phyloP scores from a whole-genome alignment of 2,888 invertebrate genomes.

The Sarcophaga carnaria region DNA sequence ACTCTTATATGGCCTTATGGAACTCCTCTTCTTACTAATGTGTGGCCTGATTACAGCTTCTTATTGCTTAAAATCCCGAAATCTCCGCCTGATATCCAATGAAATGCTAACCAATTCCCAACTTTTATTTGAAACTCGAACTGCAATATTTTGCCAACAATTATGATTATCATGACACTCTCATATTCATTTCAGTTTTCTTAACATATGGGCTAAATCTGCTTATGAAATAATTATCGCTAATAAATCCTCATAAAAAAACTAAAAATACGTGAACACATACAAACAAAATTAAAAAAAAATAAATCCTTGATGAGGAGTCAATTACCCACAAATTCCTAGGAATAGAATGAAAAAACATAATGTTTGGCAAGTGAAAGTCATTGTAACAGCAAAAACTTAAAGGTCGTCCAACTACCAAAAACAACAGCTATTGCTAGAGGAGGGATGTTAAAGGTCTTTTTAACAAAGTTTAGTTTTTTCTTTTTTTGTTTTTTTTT shows the following conservation, averaged over 20 bases:
- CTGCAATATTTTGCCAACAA: neutral
- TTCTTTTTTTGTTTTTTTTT: neutral
- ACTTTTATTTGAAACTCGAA: no score
- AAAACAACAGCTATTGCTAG: slow-evolving; percentile 18
- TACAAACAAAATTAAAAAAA: slow-evolving; percentile 9
- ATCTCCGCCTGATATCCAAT: no score
- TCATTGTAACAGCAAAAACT: slow-evolving; percentile 44
- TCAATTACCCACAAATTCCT: slow-evolving; percentile 63
- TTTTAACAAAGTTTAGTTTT: slow-evolving; percentile 28
- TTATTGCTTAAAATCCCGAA: no score
- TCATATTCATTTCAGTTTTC: slow-evolving; percentile 20
- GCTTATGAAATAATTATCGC: slow-evolving; percentile 69
- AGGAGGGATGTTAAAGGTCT: slow-evolving; percentile 56
- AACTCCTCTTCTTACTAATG: no score
- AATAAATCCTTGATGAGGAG: slow-evolving; percentile 41
- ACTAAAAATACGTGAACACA: slow-evolving; percentile 28
- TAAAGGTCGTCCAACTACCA: slow-evolving; percentile 48
- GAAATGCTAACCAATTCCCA: no score
- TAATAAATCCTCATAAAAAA: slow-evolving; percentile 65
- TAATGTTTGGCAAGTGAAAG: slow-evolving; percentile 34
- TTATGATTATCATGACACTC: neutral
- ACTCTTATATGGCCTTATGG: no score
- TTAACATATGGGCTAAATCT: slow-evolving; percentile 63
- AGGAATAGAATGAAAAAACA: slow-evolving; percentile 29
- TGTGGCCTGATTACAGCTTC: no score